These are phyloP conservation scores for Protomyctophum bolini DNA, from an alignment of 2,113 vertebrate species.

Conservation along the genomic window DNA sequence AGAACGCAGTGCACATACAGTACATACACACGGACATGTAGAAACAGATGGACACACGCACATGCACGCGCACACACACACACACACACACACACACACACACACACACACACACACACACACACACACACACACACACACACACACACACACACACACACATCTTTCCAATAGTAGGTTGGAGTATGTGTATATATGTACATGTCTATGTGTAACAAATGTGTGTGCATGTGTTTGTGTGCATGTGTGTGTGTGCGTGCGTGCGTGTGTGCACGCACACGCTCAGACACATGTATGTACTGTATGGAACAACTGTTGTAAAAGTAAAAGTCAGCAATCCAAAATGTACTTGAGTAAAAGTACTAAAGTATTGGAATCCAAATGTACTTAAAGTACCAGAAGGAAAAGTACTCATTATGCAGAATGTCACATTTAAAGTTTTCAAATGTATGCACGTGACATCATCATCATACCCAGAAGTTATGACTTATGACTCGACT, in stretches of 20 bases:
- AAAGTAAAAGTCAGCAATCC: no score
- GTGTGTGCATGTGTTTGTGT: not conserved
- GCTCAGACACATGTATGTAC: conserved; percentile 5
- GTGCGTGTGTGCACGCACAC: not conserved
- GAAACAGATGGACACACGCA: not conserved
- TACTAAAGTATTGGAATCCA: no score
- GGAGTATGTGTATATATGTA: no score
- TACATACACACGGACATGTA: not conserved
- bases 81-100: conserved; percentile 2
- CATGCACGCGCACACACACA: not conserved
- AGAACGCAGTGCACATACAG: not conserved
- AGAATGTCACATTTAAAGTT: no score
- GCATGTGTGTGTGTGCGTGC: conserved; percentile 1
- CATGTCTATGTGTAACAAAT: not conserved
- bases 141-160: conserved; percentile 2
- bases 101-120: conserved; percentile 8
- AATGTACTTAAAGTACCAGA: no score
- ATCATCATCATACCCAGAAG: no score
- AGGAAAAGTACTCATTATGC: no score
- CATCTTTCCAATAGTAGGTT: conserved; percentile 33
- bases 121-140: conserved; percentile 11
- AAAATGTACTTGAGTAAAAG: no score
- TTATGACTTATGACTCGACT: no score
- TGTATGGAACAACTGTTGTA: no score
- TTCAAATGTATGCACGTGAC: no score